These are phyloP conservation scores for Tapirus indicus DNA, from an alignment of 2,797 vertebrate genomes.

Conservation along the genomic window DNA sequence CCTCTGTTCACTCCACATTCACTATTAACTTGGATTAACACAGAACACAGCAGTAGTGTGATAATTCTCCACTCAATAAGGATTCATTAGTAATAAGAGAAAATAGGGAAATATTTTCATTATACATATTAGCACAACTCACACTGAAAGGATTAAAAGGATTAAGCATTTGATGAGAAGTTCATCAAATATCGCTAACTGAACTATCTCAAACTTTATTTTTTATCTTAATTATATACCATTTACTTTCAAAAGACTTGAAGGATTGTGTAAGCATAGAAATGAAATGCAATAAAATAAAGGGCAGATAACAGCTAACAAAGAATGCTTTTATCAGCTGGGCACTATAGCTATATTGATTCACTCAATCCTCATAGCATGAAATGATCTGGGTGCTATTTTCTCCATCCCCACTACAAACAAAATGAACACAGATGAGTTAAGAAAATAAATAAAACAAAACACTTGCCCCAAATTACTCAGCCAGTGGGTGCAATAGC, in stretches of 20 bases:
- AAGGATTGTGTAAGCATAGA: background rate
- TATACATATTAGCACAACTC: background rate
- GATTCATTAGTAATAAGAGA: background rate
- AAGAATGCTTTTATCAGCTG: background rate
- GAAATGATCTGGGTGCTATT: background rate
- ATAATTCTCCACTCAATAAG: background rate
- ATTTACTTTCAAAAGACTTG: background rate
- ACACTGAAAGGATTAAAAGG: background rate
- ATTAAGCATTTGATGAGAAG: background rate
- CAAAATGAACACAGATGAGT: background rate
- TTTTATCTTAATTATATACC: background rate
- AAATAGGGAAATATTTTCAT: background rate
- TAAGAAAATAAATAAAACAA: slow-evolving; percentile 13
- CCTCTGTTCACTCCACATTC: background rate
- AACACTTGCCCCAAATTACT: background rate
- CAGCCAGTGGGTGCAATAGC: background rate
- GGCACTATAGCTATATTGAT: slow-evolving; percentile 20
- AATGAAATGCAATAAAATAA: slow-evolving; percentile 11
- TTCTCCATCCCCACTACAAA: background rate
- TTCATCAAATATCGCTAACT: slow-evolving; percentile 20
- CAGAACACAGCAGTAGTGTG: background rate
- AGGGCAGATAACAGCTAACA: background rate
- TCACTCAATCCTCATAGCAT: background rate
- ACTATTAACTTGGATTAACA: background rate
- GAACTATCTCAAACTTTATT: background rate